Conservation (phyloP, 2,888 invertebrate species). For the Pyralis farinalis region DNA sequence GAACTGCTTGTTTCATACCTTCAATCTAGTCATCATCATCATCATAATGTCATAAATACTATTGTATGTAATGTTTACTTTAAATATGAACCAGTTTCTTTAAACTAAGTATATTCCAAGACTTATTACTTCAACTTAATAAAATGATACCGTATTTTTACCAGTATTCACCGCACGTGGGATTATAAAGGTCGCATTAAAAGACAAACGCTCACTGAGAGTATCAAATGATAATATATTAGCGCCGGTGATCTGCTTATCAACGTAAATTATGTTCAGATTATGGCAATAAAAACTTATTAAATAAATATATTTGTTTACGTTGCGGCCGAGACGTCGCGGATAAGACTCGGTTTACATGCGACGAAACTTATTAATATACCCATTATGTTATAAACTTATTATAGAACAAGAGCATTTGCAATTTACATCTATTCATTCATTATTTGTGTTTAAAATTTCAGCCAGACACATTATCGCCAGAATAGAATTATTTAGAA, state of each 20-base stretch:
- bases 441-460: too few relatives aligned
- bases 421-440: too few relatives aligned
- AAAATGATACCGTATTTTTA: background rate
- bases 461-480: too few relatives aligned
- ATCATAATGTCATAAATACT: too few relatives aligned
- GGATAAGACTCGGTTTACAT: slow-evolving; percentile 16
- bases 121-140: background rate
- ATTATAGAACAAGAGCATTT: too few relatives aligned
- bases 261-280: slow-evolving; percentile 72
- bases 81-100: background rate
- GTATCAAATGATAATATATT: slow-evolving; percentile 41
- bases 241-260: slow-evolving; percentile 65
- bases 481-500: too few relatives aligned
- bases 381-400: too few relatives aligned
- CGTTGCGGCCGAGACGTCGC: slow-evolving; percentile 7
- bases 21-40: too few relatives aligned
- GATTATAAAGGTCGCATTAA: slow-evolving; percentile 39
- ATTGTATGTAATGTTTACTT: too few relatives aligned
- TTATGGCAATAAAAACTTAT: slow-evolving; percentile 75
- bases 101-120: background rate
- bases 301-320: slow-evolving; percentile 78
- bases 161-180: slow-evolving; percentile 14
- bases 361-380: too few relatives aligned
- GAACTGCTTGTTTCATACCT: too few relatives aligned
- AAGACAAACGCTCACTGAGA: slow-evolving; percentile 33